Conservation (phyloP, 2,888 invertebrate genomes). For the Sphaerophoria rueppellii region DNA sequence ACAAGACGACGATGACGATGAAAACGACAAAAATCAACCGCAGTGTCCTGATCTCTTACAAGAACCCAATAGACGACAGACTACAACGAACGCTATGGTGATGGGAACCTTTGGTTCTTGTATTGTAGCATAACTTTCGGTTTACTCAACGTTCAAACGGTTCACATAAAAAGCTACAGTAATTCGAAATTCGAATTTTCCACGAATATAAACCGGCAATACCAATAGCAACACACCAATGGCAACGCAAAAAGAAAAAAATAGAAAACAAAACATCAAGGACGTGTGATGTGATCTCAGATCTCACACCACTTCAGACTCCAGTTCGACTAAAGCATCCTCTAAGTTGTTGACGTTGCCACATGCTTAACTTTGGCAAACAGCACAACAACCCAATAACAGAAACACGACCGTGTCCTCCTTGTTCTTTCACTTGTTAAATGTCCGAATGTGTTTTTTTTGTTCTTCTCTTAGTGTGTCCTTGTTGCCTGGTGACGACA, state of each 20-base stretch:
- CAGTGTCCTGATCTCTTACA: conserved; percentile 25
- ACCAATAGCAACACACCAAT: too few relatives aligned
- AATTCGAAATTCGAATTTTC: conserved; percentile 53
- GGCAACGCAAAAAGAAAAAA: not conserved
- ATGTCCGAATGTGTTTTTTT: conserved; percentile 31
- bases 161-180: conserved; percentile 50
- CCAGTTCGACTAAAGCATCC: too few relatives aligned
- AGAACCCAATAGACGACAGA: not conserved
- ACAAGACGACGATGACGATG: not conserved
- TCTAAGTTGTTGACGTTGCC: conserved; percentile 3
- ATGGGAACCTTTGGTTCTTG: conserved; percentile 44
- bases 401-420: conserved; percentile 1
- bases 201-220: not conserved
- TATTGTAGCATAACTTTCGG: conserved; percentile 50
- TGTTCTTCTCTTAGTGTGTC: not conserved
- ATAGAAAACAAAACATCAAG: not conserved
- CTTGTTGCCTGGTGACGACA: not conserved
- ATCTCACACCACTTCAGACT: not conserved
- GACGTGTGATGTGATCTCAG: conserved; percentile 33
- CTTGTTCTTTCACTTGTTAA: conserved; percentile 29
- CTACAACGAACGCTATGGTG: too few relatives aligned
- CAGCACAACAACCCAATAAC: not conserved
- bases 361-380: conserved; percentile 10
- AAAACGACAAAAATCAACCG: conserved; percentile 15
- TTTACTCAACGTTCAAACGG: conserved; percentile 56